Conservation (phyloP, 2,113 vertebrate genomes). For the Irena cyanogastra region DNA sequence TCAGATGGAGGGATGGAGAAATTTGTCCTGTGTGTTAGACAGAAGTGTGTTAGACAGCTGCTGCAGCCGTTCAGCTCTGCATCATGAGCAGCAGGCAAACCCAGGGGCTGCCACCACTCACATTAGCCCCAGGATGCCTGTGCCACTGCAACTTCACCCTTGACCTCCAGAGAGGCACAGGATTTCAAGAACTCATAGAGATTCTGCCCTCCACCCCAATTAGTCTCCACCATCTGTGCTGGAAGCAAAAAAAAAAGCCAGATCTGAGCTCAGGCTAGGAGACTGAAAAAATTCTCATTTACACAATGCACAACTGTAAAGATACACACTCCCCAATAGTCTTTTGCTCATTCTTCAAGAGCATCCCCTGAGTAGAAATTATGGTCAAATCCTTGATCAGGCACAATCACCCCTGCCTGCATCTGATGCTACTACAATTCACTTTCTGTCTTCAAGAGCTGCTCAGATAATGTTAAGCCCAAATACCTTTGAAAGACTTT, state of each 20-base stretch:
- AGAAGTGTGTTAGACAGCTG: neutral
- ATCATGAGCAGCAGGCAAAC: neutral
- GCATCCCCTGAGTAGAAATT: neutral
- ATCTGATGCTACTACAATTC: neutral
- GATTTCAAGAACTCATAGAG: neutral
- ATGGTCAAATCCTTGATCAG: neutral
- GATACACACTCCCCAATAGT: neutral
- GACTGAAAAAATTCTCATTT: neutral
- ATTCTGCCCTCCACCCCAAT: neutral
- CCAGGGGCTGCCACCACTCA: accelerated
- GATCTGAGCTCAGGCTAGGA: neutral
- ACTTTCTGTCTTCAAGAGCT: neutral
- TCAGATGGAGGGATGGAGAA: neutral
- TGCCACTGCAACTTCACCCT: neutral
- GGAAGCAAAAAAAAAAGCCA: neutral
- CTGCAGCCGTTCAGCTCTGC: neutral
- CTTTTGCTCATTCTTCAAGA: neutral
- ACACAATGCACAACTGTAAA: neutral
- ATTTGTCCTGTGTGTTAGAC: neutral
- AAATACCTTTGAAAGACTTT: neutral
- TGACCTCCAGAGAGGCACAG: neutral
- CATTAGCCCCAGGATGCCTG: neutral
- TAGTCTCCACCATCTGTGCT: constrained; percentile 19
- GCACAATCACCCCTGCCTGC: neutral
- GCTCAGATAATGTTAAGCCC: neutral